Evolutionary conservation across 1,140 invertebrate genomes (phyloP), one percentile per base, ranked within the genome.

Genomic region (Trichonephila inaurata): DNA sequence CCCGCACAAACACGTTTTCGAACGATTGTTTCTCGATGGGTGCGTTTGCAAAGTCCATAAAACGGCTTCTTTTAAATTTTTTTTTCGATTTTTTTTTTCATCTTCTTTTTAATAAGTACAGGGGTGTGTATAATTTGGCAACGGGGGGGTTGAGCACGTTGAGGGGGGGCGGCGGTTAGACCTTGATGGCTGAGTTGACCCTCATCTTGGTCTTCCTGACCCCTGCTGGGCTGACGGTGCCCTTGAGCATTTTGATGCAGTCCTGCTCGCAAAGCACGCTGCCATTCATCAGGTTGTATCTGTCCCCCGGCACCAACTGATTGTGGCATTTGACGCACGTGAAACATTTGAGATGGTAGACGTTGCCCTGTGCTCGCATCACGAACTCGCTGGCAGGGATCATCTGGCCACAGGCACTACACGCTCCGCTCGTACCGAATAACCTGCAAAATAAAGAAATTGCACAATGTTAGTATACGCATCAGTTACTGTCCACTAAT

Each of bases 271-370:
- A 98, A 51, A 98, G 97, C 94, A 98, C 96, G 95, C 97, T 97
- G 64, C 98, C 98, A 94, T 97, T 97, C 94, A 98, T 96, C 96
- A 98, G 97, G 95, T 98, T 98, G 96, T 98, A 98, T 97, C 98
- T 97, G 97, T 99, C 98, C 94, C 98, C 98, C 94, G 98, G 97
- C 95, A 97, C 97, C 94, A 99, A 97, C 96, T 97, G 97, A 94
- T 97, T 97, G 94, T 98, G 97, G 96, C 98, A 99, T 95, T 98
- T 98, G 95, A 97, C 98, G 96, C 98, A 99, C 94, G 97, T 97
- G 96, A 99, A 99, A 96, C 98, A 99, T 96, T 98, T 98, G 96
- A 98, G 97, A 97, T 99, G 98, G 97, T 98, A 99, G 95, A 98
- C 98, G 96, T 97, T 96, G 94, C 96, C 96, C 33, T 95, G 96